These are phyloP conservation scores for Electrophaes corylata DNA, from an alignment of 2,888 invertebrate genomes.

Conservation along the genomic window DNA sequence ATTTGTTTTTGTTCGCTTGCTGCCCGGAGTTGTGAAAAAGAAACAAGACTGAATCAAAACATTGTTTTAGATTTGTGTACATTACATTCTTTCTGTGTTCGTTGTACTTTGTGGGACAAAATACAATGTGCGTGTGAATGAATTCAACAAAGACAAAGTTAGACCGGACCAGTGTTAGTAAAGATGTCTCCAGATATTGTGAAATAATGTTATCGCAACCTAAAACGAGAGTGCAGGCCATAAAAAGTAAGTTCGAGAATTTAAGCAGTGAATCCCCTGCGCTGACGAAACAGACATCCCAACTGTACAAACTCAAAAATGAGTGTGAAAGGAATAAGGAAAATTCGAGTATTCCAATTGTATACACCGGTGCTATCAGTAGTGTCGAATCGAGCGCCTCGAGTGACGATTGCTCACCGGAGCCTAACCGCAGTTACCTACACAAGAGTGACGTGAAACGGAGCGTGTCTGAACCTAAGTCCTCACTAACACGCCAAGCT, in stretches of 20 bases:
- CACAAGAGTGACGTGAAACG: slow-evolving; percentile 67
- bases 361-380: slow-evolving; percentile 17
- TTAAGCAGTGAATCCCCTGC: slow-evolving; percentile 61
- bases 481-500: slow-evolving; percentile 66
- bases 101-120: background rate
- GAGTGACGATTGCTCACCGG: slow-evolving; percentile 48
- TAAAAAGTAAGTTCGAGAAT: slow-evolving; percentile 86
- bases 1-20: slow-evolving; percentile 10
- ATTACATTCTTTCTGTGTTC: background rate
- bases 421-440: slow-evolving; percentile 71
- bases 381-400: slow-evolving; percentile 46
- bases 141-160: slow-evolving; percentile 10
- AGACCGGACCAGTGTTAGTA: slow-evolving; percentile 22
- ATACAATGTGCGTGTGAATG: slow-evolving; percentile 7
- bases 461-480: slow-evolving; percentile 60
- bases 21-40: slow-evolving; percentile 10
- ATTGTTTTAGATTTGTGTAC: slow-evolving; percentile 10
- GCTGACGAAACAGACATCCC: slow-evolving; percentile 44
- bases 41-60: slow-evolving; percentile 20
- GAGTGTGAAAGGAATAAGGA: slow-evolving; percentile 36
- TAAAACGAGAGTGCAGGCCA: slow-evolving; percentile 85
- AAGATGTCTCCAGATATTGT: slow-evolving; percentile 63
- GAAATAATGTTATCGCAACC: slow-evolving; percentile 78
- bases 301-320: slow-evolving; percentile 52
- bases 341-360: slow-evolving; percentile 25